Conservation (phyloP, 92 coral and sea anemone genomes). For the Parazoanthus darwini region DNA sequence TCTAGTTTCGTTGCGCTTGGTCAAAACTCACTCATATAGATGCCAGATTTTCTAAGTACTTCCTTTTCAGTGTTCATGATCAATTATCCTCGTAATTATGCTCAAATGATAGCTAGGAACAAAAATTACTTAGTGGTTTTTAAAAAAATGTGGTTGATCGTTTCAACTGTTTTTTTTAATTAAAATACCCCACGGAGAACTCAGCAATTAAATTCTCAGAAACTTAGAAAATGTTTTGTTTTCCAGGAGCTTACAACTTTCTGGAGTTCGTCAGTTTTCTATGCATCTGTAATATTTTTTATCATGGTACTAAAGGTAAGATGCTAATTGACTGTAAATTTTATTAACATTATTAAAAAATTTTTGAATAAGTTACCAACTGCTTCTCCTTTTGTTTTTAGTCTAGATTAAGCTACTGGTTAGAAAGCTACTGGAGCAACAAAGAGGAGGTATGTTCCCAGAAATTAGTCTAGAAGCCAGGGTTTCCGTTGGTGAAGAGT, state of each 20-base stretch:
- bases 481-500: too few species aligned
- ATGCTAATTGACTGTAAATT: neutral
- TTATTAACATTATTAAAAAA: neutral
- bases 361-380: too few species aligned
- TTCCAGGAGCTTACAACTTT: constrained; percentile 49
- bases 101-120: too few species aligned
- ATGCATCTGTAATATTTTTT: constrained; percentile 55
- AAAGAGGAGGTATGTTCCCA: constrained; percentile 54
- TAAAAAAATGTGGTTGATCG: too few species aligned
- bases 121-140: too few species aligned
- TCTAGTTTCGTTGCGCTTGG: too few species aligned
- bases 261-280: constrained; percentile 49
- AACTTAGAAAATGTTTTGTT: neutral
- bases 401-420: constrained; percentile 56
- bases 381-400: constrained; percentile 18
- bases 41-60: too few species aligned
- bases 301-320: constrained; percentile 61
- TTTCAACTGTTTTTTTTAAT: too few species aligned
- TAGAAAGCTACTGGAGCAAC: constrained; percentile 57
- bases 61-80: too few species aligned
- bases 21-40: too few species aligned
- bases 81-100: too few species aligned
- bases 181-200: neutral
- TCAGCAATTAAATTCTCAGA: neutral
- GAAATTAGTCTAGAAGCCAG: neutral